Evolutionary conservation across 2,797 vertebrate species (phyloP).

Genomic region (Pseudopleuronectes americanus): DNA sequence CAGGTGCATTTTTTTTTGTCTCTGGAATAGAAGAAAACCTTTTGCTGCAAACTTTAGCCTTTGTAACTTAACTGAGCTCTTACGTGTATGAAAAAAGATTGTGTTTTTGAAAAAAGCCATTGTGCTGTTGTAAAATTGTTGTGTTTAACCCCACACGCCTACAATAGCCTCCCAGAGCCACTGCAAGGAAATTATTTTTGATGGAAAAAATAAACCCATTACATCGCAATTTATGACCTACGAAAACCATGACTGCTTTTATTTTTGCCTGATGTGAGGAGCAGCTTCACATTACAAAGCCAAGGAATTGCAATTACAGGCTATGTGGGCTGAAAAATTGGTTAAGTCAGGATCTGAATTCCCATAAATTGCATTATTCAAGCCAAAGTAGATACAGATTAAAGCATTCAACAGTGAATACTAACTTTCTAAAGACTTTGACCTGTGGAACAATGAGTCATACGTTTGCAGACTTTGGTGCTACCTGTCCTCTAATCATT

Average conservation of each 20-base stretch:
- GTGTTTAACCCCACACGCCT: neutral
- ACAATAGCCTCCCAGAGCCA: neutral
- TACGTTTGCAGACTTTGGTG: constrained; percentile 1
- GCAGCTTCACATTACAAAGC: constrained; percentile 9
- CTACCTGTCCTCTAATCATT: neutral
- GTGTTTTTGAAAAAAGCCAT: too few relatives aligned
- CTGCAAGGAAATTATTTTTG: neutral
- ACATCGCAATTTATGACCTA: neutral
- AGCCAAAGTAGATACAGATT: constrained; percentile 15
- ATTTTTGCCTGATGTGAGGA: constrained; percentile 10
- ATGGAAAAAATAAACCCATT: neutral
- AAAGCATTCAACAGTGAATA: constrained; percentile 24
- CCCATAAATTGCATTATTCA: constrained; percentile 37
- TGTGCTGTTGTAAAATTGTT: too few relatives aligned
- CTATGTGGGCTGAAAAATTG: constrained; percentile 48
- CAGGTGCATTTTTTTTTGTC: too few relatives aligned
- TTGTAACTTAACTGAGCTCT: too few relatives aligned
- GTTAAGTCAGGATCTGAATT: constrained; percentile 42
- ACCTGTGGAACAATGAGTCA: constrained; percentile 30
- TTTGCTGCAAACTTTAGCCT: too few relatives aligned
- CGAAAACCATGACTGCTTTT: neutral
- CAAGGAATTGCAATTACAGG: constrained; percentile 25
- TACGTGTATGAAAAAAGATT: too few relatives aligned
- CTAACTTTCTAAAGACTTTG: constrained; percentile 31
- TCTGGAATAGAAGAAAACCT: too few relatives aligned